Base-by-base conservation (phyloP, 2,888 invertebrate species). In the Trichogramma evanescens region DNA sequence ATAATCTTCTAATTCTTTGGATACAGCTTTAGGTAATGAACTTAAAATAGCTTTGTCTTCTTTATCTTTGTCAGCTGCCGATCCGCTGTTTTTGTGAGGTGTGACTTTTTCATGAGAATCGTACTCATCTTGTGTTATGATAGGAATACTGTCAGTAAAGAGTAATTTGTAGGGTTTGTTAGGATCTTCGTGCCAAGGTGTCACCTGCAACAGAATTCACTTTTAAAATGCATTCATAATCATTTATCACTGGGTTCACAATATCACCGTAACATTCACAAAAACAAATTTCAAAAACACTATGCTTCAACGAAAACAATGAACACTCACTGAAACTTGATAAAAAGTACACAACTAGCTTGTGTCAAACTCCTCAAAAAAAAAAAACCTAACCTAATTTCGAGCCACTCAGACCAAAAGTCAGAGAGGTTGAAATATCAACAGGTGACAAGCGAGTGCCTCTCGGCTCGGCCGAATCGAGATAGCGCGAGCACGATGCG, bases 91-190 rank as follows among this genome's bases (percentile, higher is more conserved):
- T 61, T 75, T 77, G n/a, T 68, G 65, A 10, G 61, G 10, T 3
- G 50, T 41, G 46, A 51, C 69, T 63, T 72, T 72, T 3, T 74
- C 74, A 42, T 72, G 72, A 1, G 65, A 61, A 45, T 70, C 71
- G 48, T 68, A 87, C 54, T 89, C 88, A 38, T 89, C 87, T 61
- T 86, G 81, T 0, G 89, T 84, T 64, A 88, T 84, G 3, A 90
- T 80, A 2, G 88, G 86, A 65, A 91, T 72, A 2, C 85, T 82
- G 63, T 90, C 89, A 61, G 77, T 79, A 58, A 84, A 82, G 59
- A 81, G 80, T 66, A 83, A 77, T 61, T 81, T 78, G 42, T 79
- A 70, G 7, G 78, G 74, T 60, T 85, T 76, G 58, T 68, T 72
- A 41, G 67, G 59, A 58, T 77, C 77, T 48, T 76, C 76, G 1